Evolutionary conservation across 2,113 vertebrate genomes (phyloP).

Genomic region (Colossoma macropomum): DNA sequence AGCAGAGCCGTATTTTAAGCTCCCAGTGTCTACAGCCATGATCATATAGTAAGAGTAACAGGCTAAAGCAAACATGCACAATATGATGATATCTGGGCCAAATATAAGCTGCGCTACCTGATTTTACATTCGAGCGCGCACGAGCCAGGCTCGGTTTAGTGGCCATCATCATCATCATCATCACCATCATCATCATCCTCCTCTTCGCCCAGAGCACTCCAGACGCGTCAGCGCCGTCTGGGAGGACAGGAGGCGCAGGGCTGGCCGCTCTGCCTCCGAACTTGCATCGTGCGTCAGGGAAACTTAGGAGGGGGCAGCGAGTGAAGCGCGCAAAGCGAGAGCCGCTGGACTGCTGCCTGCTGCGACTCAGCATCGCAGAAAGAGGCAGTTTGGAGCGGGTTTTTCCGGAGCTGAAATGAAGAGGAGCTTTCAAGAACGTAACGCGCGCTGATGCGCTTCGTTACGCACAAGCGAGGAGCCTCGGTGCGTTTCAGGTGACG

Average conservation of each 20-base stretch:
- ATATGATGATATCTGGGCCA: background rate
- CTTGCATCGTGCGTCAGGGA: background rate
- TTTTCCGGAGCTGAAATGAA: background rate
- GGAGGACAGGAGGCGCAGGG: background rate
- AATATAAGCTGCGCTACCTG: background rate
- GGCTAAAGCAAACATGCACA: background rate
- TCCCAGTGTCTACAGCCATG: background rate
- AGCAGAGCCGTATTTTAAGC: background rate
- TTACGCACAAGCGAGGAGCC: slow-evolving; percentile 3
- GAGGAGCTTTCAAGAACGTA: background rate
- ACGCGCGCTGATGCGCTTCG: background rate
- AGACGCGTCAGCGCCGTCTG: slow-evolving; percentile 1
- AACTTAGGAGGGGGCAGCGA: background rate
- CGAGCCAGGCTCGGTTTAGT: slow-evolving; percentile 14
- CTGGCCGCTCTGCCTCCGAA: background rate
- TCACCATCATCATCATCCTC: background rate
- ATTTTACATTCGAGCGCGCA: background rate
- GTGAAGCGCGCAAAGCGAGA: background rate
- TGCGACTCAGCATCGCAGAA: too few relatives aligned
- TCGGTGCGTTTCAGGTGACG: background rate
- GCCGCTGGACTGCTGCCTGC: background rate
- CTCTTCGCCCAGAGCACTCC: background rate
- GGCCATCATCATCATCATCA: slow-evolving; percentile 4
- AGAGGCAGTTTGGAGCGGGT: too few relatives aligned
- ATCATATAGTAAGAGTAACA: background rate